These are phyloP conservation scores for Coecobrya sp. DNA, from an alignment of 2,888 invertebrate genomes.

Conservation along the genomic window DNA sequence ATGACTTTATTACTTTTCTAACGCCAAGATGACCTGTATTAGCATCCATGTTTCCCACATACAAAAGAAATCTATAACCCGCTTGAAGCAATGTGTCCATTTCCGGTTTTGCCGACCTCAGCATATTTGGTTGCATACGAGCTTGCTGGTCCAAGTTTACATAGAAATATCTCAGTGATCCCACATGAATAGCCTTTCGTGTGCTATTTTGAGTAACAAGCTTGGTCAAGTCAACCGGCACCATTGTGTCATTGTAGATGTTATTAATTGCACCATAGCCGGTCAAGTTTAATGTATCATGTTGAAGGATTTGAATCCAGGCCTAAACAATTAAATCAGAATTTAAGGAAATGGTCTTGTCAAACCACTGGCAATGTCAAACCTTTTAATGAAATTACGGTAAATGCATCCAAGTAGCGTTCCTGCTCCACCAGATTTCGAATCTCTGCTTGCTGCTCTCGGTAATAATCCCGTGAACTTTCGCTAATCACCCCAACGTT, in stretches of 20 bases:
- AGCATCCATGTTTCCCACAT: constrained; percentile 53
- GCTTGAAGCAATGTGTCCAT: constrained; percentile 39
- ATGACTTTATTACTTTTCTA: constrained; percentile 6
- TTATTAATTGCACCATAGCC: constrained; percentile 53
- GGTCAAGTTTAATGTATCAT: constrained; percentile 2
- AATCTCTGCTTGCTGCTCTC: constrained; percentile 80
- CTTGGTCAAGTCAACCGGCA: constrained; percentile 27
- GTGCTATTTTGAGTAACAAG: constrained; percentile 7
- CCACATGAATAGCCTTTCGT: constrained; percentile 63
- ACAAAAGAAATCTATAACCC: constrained; percentile 13
- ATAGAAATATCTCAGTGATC: background rate
- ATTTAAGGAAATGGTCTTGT: too few species aligned
- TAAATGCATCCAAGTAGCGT: constrained; percentile 80
- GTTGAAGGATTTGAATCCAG: background rate
- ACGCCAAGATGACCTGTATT: constrained; percentile 45
- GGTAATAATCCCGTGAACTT: constrained; percentile 83
- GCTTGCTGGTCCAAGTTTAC: background rate
- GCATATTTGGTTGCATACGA: constrained; percentile 43
- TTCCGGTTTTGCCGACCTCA: constrained; percentile 1
- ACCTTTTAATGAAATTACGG: too few species aligned
- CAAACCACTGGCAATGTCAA: too few species aligned
- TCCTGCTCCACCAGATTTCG: constrained; percentile 81
- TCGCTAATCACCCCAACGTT: constrained; percentile 87
- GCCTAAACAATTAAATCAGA: too few species aligned
- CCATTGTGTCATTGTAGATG: constrained; percentile 28